Evolutionary conservation across 2,888 invertebrate species (phyloP).

Genomic region (Silvanus unidentatus): DNA sequence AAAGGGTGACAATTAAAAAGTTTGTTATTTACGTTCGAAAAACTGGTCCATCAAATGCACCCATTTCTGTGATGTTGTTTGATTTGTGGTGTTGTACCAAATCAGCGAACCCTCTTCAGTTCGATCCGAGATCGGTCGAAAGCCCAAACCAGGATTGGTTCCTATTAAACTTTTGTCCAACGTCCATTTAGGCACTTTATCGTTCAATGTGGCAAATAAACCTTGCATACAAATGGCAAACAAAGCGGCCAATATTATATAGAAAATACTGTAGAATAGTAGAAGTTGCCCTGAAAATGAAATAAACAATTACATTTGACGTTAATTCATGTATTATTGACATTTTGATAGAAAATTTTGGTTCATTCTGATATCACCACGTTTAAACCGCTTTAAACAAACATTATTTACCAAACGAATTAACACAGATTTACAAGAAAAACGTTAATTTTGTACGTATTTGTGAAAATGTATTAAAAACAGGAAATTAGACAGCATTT

Average conservation of each 20-base stretch:
- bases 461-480: too few relatives aligned
- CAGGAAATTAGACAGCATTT: too few relatives aligned
- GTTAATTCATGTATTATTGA: too few relatives aligned
- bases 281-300: conserved; percentile 72
- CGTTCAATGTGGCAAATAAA: conserved; percentile 64
- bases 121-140: conserved; percentile 53
- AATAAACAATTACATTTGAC: too few relatives aligned
- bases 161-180: conserved; percentile 73
- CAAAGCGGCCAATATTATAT: conserved; percentile 72
- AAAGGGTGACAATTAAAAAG: neutral
- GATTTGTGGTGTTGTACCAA: conserved; percentile 52
- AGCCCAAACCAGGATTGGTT: conserved; percentile 59
- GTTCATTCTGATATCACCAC: too few relatives aligned
- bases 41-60: conserved; percentile 51
- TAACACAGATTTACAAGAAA: too few relatives aligned
- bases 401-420: too few relatives aligned
- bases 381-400: too few relatives aligned
- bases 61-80: conserved; percentile 52
- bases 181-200: conserved; percentile 68
- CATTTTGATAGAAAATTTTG: too few relatives aligned
- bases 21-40: conserved; percentile 47
- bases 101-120: conserved; percentile 57
- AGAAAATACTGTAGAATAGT: conserved; percentile 84
- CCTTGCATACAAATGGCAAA: conserved; percentile 84
- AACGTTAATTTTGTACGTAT: too few relatives aligned